Evolutionary conservation across 1,140 invertebrate species (phyloP).

Genomic region (Magallana gigas): DNA sequence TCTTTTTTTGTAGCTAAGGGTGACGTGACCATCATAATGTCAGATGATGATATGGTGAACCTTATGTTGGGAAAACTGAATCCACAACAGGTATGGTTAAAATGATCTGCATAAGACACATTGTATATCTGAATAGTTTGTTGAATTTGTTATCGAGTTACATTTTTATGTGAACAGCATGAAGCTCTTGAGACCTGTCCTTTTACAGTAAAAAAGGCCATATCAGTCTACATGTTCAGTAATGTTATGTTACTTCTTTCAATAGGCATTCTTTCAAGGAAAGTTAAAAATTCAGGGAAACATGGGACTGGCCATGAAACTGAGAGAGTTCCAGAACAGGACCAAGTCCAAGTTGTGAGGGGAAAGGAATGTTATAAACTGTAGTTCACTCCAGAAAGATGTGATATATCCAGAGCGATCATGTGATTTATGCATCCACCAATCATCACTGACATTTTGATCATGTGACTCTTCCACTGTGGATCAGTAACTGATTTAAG

Average conservation of each 20-base stretch:
- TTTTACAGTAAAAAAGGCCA: too few relatives aligned
- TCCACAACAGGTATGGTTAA: slow-evolving; percentile 85
- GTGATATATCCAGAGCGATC: background rate
- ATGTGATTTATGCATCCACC: background rate
- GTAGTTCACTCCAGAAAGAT: background rate
- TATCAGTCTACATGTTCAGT: too few relatives aligned
- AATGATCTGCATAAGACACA: too few relatives aligned
- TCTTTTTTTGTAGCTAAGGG: slow-evolving; percentile 85
- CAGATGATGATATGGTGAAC: slow-evolving; percentile 91
- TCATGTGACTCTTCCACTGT: background rate
- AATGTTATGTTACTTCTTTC: slow-evolving; percentile 36
- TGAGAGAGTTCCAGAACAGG: slow-evolving; percentile 85
- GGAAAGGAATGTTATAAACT: slow-evolving; percentile 51
- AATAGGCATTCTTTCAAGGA: slow-evolving; percentile 96
- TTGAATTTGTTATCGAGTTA: too few relatives aligned
- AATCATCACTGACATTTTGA: background rate
- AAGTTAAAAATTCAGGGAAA: slow-evolving; percentile 97
- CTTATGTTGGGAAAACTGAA: slow-evolving; percentile 94
- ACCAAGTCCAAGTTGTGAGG: slow-evolving; percentile 56
- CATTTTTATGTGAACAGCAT: too few relatives aligned
- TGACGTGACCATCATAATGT: slow-evolving; percentile 94
- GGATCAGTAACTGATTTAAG: background rate
- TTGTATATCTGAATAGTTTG: too few relatives aligned
- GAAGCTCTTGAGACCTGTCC: too few relatives aligned
- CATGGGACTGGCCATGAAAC: slow-evolving; percentile 96